Base-by-base conservation (phyloP, 2,113 vertebrate genomes). In the Emydura subglobosa region DNA sequence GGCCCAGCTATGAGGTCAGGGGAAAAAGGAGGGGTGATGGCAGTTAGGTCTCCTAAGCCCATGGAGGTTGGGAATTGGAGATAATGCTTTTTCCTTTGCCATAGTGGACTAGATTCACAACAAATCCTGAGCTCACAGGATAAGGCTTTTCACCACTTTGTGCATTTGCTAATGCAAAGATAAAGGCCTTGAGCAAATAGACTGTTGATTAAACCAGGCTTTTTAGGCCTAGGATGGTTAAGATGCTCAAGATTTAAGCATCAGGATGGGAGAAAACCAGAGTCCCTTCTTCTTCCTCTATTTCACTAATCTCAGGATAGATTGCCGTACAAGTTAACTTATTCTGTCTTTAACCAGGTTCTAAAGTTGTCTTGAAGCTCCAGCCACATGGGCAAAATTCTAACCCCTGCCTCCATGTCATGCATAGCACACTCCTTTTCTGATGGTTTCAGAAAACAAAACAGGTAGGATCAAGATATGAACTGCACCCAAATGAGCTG, bases 21-120 rank as follows among this genome's bases (percentile, higher is more conserved):
- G 27, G 1, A 0, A 5, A 29, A 27, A 57, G 68, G 29, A 17
- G 6, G 65, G 44, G 7, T 74, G 4, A 42, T 9, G 13, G 31
- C 10, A 21, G 2, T 14, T 74, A 42, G 21, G 5, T 42, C n/a
- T 61, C 50, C 47, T 50, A 81, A 55, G 9, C 6, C 29, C 79
- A 44, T 55, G n/a, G 27, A 1, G 1, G 0, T 0, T n/a, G 2
- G 16, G 5, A 19, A 76, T 24, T 79, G 91, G 59, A 49, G 79
- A 5, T 57, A 95, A 72, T 9, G 4, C 1, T 51, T 24, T 17
- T 78, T 85, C 59, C 13, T 61, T 61, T 61, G 59, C 29, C 27
- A 59, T 29, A 59, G 5, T 4, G 11, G 27, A 29, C 29, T 61
- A 29, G 59, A 61, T 31, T 61, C 59, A 61, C 12, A 61, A 31